Evolutionary conservation across 2,888 invertebrate species (phyloP), one percentile per base, ranked within the genome.

Genomic region (Diachrysia chrysitis): DNA sequence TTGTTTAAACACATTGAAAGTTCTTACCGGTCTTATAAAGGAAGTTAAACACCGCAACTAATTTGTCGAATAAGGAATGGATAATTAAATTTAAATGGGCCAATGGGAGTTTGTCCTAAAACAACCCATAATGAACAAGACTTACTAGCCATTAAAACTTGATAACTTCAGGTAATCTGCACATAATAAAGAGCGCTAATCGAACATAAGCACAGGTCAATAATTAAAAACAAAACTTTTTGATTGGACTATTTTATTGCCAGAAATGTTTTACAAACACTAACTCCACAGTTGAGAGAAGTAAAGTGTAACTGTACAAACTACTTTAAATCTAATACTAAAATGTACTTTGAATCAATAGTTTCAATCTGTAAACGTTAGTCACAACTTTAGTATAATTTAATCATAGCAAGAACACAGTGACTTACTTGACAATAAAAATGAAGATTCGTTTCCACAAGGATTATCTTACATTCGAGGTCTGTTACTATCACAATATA

Each of bases 221-320:
- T n/a, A 42, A 42, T 42, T 42, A 81, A 77, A 87, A 87, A 84
- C 83, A 81, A 79, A 70, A 64, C 72, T 78, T 86, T 83, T 86
- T 83, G 87, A 89, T 94, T 93, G 93, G 92, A 95, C 95, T 95
- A 93, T 95, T 94, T 95, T 95, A 95, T 95, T 95, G 94, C 95
- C 93, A 92, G 94, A 94, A 95, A 94, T 89, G 92, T 94, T 93
- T 94, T 90, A 93, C 91, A 93, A 93, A 94, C 93, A 94, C 93
- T 89, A 84, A 90, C 91, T 91, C 89, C 90, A 89, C 85, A 75
- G 77, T 82, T 82, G 83, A 86, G 88, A 89, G 88, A 87, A 87
- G 85, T 85, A 78, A 85, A 87, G 90, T 92, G 93, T 90, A 86
- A 92, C 93, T 94, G 93, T 94, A 95, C 94, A 93, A 88, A 82